These are phyloP conservation scores for Halichoeres trimaculatus DNA, from an alignment of 2,113 vertebrate species.

Conservation along the genomic window DNA sequence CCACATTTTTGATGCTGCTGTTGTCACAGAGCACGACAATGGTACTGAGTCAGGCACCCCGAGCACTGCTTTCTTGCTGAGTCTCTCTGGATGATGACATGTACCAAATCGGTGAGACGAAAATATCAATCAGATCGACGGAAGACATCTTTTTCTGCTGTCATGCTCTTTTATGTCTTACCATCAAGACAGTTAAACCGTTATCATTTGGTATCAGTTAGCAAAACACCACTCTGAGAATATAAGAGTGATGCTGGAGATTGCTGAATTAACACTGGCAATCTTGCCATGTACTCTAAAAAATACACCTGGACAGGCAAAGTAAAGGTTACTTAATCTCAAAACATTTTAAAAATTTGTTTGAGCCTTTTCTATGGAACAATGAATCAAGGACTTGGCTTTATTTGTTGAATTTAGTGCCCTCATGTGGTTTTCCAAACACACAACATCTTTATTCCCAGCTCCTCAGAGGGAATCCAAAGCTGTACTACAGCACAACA, in stretches of 20 bases:
- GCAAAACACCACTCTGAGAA: not conserved
- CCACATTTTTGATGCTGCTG: constrained; percentile 34
- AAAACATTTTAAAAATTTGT: not conserved
- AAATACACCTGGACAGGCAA: too few relatives aligned
- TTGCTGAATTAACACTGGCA: not conserved
- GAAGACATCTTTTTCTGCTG: not conserved
- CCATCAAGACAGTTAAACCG: not conserved
- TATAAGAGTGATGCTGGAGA: too few relatives aligned
- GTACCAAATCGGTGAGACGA: constrained; percentile 23
- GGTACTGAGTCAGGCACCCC: constrained; percentile 54
- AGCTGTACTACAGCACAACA: not conserved
- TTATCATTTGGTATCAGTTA: not conserved
- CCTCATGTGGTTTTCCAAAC: constrained; percentile 42
- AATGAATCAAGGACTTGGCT: not conserved
- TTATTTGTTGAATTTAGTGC: constrained; percentile 30
- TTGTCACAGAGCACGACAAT: constrained; percentile 38
- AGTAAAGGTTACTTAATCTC: not conserved
- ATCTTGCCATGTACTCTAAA: too few relatives aligned
- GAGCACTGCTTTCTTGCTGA: constrained; percentile 50
- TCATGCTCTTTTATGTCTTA: not conserved
- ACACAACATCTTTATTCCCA: not conserved
- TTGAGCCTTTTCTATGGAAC: not conserved
- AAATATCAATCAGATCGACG: not conserved
- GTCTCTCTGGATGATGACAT: constrained; percentile 26
- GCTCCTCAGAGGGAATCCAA: not conserved